These are phyloP conservation scores for Cotesia congregata DNA, from an alignment of 2,888 invertebrate genomes.

Conservation along the genomic window DNA sequence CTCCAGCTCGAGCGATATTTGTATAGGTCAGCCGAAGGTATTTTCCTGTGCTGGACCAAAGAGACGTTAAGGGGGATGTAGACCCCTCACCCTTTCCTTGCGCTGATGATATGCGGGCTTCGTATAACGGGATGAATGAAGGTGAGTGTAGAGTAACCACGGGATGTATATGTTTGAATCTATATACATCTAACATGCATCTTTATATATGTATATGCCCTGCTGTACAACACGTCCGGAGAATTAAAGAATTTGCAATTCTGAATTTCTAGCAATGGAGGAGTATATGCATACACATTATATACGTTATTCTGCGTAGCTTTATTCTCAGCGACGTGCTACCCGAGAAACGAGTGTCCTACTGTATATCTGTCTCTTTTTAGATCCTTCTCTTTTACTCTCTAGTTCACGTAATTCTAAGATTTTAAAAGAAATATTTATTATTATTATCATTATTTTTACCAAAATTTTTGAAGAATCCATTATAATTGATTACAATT, in stretches of 20 bases:
- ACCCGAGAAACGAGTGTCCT: slow-evolving; percentile 34
- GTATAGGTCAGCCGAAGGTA: slow-evolving; percentile 70
- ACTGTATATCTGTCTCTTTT: slow-evolving; percentile 19
- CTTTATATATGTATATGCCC: slow-evolving; percentile 40
- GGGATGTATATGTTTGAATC: slow-evolving; percentile 5
- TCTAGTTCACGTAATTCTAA: not conserved
- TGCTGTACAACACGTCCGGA: slow-evolving; percentile 55
- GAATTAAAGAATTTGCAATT: slow-evolving; percentile 71
- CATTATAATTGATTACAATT: too few relatives aligned
- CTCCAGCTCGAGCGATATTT: slow-evolving; percentile 67
- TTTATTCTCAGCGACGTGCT: slow-evolving; percentile 23
- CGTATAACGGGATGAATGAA: slow-evolving; percentile 14
- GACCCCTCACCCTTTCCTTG: not conserved
- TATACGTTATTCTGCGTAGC: slow-evolving; percentile 12
- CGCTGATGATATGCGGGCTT: not conserved
- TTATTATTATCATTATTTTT: not conserved
- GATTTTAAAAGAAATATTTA: slow-evolving; percentile 15
- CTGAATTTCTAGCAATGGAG: slow-evolving; percentile 57
- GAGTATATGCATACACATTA: slow-evolving; percentile 34
- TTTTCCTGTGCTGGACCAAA: slow-evolving; percentile 61
- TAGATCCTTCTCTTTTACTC: not conserved
- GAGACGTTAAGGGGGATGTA: slow-evolving; percentile 24
- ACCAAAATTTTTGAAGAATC: too few relatives aligned
- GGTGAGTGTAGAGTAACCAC: slow-evolving; percentile 24
- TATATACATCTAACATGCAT: slow-evolving; percentile 25